Conservation (phyloP, 2,113 vertebrate species). For the Phylloscopus trochiloides region DNA sequence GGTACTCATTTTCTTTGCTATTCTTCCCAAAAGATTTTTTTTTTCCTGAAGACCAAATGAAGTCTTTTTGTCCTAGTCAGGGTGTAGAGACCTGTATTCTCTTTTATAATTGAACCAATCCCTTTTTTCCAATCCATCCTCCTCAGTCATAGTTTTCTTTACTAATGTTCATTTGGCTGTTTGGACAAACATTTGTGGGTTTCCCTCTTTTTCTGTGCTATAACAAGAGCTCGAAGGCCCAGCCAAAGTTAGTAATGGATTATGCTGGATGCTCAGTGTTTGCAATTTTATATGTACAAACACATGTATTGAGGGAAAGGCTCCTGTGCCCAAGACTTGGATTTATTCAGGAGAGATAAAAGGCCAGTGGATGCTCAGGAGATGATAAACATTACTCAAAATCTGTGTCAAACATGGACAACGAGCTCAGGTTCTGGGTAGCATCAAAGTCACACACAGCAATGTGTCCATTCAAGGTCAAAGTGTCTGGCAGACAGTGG, state of each 20-base stretch:
- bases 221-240: neutral
- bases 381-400: neutral
- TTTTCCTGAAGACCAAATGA: neutral
- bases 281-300: neutral
- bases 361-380: neutral
- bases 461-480: neutral
- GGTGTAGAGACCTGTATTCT: neutral
- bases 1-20: neutral
- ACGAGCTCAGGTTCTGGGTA: neutral
- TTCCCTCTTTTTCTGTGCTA: neutral
- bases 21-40: neutral
- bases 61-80: neutral
- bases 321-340: neutral
- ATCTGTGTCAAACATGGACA: neutral
- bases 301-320: neutral
- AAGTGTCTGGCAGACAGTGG: neutral
- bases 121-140: neutral
- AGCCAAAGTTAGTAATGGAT: neutral
- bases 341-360: neutral
- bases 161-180: neutral
- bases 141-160: neutral
- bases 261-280: neutral
- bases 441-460: neutral
- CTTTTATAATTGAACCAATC: neutral
- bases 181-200: neutral